Evolutionary conservation across 2,888 invertebrate genomes (phyloP).

Genomic region (Mongoloraphidia duomilia): DNA sequence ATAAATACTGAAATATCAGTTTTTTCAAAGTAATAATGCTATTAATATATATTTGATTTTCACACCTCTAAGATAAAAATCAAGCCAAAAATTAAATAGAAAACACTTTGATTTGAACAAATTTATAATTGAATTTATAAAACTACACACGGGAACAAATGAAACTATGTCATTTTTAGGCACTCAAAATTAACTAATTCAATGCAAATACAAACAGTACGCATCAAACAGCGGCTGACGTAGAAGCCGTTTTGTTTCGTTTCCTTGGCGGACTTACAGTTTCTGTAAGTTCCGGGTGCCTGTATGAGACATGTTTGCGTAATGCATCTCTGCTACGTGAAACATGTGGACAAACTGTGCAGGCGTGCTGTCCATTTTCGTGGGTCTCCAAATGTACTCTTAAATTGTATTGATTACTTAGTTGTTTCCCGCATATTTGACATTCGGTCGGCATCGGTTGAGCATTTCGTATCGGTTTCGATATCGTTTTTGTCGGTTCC

Average conservation of each 20-base stretch:
- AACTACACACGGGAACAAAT: too few relatives aligned
- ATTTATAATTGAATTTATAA: too few relatives aligned
- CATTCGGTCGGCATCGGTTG: slow-evolving; percentile 34
- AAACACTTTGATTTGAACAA: too few relatives aligned
- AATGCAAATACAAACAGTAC: too few relatives aligned
- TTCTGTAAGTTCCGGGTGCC: slow-evolving; percentile 44
- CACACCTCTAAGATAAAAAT: too few relatives aligned
- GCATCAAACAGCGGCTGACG: too few relatives aligned
- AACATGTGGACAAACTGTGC: slow-evolving; percentile 74
- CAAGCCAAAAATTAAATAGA: too few relatives aligned
- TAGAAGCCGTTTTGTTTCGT: slow-evolving; percentile 20
- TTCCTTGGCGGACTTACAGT: slow-evolving; percentile 31
- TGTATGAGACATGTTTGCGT: slow-evolving; percentile 76
- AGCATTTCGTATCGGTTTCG: not conserved
- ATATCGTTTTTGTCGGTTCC: not conserved
- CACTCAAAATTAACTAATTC: too few relatives aligned
- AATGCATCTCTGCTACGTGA: slow-evolving; percentile 77
- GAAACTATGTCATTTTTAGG: too few relatives aligned
- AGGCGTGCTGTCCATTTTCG: slow-evolving; percentile 76
- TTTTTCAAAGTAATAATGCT: too few relatives aligned
- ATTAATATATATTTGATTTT: too few relatives aligned
- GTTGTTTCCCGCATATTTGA: slow-evolving; percentile 71
- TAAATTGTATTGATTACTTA: slow-evolving; percentile 82
- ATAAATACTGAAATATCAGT: too few relatives aligned
- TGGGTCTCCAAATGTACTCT: slow-evolving; percentile 85